Evolutionary conservation across 2,113 vertebrate genomes (phyloP).

Genomic region (Psilopsiagon aurifrons): DNA sequence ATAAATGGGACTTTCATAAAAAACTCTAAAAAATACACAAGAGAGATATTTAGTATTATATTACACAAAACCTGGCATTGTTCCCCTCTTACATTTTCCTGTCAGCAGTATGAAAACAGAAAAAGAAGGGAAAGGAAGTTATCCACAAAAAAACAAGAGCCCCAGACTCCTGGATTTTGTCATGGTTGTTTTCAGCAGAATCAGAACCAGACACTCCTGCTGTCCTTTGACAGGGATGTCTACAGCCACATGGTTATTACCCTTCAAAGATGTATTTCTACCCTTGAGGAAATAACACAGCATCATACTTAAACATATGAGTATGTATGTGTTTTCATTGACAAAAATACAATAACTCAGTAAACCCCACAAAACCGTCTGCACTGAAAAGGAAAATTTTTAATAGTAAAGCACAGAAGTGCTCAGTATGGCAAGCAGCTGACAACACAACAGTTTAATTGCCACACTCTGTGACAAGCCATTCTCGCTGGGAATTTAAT

Average conservation of each 20-base stretch:
- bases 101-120: neutral
- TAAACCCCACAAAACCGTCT: neutral
- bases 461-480: neutral
- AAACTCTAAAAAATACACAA: neutral
- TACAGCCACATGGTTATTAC: neutral
- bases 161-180: neutral
- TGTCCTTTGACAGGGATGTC: neutral
- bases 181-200: neutral
- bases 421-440: neutral
- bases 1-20: neutral
- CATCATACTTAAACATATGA: neutral
- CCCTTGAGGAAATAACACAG: neutral
- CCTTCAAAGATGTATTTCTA: neutral
- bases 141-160: neutral
- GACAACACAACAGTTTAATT: neutral
- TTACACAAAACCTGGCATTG: neutral
- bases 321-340: neutral
- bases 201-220: neutral
- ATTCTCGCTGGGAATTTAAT: neutral
- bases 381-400: neutral
- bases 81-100: neutral
- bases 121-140: constrained; percentile 9
- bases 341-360: neutral
- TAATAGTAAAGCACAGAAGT: neutral
- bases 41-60: neutral